phyloP scores from a whole-genome alignment of 2,888 invertebrate species.

The Strigamia transsilvanica region DNA sequence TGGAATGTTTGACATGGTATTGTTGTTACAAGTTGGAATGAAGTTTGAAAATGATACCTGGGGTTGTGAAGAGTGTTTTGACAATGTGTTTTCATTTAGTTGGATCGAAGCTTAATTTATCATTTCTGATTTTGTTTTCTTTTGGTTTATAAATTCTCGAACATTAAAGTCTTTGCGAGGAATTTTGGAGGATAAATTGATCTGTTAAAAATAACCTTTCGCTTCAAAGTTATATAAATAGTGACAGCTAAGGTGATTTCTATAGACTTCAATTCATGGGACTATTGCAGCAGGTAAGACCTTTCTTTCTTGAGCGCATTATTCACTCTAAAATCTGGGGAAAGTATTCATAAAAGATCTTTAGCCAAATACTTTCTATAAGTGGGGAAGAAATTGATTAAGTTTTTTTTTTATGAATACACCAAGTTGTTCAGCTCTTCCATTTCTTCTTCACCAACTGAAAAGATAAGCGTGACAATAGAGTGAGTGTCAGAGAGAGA shows the following conservation, averaged over 20 bases:
- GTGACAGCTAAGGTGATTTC: background rate
- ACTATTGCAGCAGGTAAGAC: background rate
- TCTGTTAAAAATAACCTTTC: background rate
- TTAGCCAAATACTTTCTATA: background rate
- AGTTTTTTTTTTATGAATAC: too few species aligned
- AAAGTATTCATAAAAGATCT: constrained; percentile 16
- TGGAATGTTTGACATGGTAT: too few species aligned
- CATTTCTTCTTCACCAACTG: too few species aligned
- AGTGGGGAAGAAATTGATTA: too few species aligned
- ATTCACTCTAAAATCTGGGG: background rate
- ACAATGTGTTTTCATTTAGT: too few species aligned
- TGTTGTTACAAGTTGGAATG: too few species aligned
- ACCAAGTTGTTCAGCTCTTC: too few species aligned
- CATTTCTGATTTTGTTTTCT: background rate
- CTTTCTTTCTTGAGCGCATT: background rate
- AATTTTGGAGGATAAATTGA: background rate
- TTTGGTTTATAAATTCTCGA: background rate
- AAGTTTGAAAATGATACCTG: too few species aligned
- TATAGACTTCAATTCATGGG: background rate
- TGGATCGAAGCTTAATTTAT: too few species aligned
- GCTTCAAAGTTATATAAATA: background rate
- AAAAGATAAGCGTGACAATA: too few species aligned
- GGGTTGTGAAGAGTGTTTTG: too few species aligned
- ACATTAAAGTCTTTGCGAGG: background rate
- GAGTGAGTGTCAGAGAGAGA: too few species aligned